Evolutionary conservation across 2,113 vertebrate genomes (phyloP).

Genomic region (Dasyurus viverrinus): DNA sequence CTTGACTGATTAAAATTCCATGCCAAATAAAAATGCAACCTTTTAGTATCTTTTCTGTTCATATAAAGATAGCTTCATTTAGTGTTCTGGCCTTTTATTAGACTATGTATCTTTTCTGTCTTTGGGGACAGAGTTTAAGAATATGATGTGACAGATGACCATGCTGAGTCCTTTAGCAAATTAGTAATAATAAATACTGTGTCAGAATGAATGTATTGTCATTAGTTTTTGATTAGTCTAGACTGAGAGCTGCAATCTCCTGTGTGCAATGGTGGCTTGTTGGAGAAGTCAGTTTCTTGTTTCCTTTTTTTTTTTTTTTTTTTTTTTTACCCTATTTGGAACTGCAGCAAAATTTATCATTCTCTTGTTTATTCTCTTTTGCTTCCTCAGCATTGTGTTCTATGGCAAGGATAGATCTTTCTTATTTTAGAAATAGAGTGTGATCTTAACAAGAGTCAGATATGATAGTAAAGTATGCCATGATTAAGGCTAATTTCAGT

Average conservation of each 20-base stretch:
- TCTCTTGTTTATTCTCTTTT: constrained; percentile 49
- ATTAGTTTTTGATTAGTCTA: constrained; percentile 76
- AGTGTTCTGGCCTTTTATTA: background rate
- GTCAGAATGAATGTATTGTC: constrained; percentile 83
- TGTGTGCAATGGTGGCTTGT: constrained; percentile 79
- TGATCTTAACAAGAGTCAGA: constrained; percentile 43
- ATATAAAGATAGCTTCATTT: background rate
- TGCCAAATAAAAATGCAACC: background rate
- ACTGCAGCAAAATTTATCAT: constrained; percentile 72
- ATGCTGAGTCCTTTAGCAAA: constrained; percentile 72
- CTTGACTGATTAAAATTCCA: background rate
- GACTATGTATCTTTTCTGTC: constrained; percentile 27
- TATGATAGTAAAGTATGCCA: background rate
- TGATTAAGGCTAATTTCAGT: background rate
- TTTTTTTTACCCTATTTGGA: background rate
- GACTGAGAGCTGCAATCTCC: constrained; percentile 75
- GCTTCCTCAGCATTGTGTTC: background rate
- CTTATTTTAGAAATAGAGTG: background rate
- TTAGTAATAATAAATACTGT: constrained; percentile 82
- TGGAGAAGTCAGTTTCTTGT: constrained; percentile 62
- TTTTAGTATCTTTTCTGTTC: background rate
- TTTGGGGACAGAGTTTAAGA: constrained; percentile 44
- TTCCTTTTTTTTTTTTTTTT: constrained; percentile 33
- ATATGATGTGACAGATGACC: constrained; percentile 76
- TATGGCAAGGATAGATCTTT: constrained; percentile 32